Conservation (phyloP, 2,113 vertebrate genomes). For the Fregata magnificens region DNA sequence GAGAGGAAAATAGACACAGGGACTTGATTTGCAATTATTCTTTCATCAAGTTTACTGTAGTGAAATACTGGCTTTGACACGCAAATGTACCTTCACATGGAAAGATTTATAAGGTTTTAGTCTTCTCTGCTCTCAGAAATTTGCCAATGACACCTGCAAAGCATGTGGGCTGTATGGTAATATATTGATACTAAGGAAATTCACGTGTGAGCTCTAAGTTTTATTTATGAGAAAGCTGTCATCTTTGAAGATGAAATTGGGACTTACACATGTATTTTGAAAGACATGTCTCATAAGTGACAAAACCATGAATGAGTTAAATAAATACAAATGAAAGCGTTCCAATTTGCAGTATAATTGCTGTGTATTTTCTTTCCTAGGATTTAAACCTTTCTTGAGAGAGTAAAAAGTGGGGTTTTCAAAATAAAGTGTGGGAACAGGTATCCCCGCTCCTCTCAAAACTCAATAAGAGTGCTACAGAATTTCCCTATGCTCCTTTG, state of each 20-base stretch:
- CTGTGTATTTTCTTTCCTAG: neutral
- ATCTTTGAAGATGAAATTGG: constrained; percentile 59
- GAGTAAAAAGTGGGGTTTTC: neutral
- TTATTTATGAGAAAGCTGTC: constrained; percentile 68
- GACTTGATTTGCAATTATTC: constrained; percentile 55
- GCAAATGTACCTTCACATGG: constrained; percentile 13
- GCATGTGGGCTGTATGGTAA: constrained; percentile 41
- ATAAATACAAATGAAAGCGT: constrained; percentile 56
- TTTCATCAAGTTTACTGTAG: constrained; percentile 36
- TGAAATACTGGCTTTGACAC: neutral
- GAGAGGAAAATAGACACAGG: constrained; percentile 28
- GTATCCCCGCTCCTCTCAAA: neutral
- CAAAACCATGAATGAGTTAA: constrained; percentile 69
- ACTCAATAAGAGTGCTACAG: neutral
- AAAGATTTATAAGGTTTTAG: neutral
- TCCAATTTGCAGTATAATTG: constrained; percentile 46
- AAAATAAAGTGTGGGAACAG: neutral
- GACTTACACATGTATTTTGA: constrained; percentile 61
- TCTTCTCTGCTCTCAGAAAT: neutral
- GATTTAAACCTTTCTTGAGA: neutral
- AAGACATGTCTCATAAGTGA: constrained; percentile 63
- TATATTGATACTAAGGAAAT: constrained; percentile 46
- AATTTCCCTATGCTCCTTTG: neutral
- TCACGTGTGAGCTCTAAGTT: constrained; percentile 38
- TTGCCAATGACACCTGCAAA: constrained; percentile 48